Conservation (phyloP, 2,888 invertebrate genomes). For the Tipula confusa region DNA sequence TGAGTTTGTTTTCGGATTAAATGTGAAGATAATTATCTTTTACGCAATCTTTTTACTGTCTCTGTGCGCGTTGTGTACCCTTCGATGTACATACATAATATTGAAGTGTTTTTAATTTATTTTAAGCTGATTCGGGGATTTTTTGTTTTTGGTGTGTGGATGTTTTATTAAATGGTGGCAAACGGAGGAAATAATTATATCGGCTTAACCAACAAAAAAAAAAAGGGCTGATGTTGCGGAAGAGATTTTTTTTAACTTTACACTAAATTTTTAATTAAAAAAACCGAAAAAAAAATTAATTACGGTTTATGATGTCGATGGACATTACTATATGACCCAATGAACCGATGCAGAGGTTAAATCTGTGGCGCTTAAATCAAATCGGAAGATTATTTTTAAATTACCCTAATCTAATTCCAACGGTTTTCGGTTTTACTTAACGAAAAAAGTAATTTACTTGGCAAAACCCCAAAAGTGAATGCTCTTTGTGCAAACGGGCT, state of each 20-base stretch:
- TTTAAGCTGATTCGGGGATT: conserved; percentile 16
- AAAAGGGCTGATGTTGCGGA: neutral
- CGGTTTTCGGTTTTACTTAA: too few relatives aligned
- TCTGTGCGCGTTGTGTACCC: neutral
- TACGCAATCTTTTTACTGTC: neutral
- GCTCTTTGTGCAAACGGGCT: too few relatives aligned
- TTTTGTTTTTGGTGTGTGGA: neutral
- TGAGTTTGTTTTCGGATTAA: neutral
- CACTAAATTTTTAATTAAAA: neutral
- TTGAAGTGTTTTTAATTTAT: neutral
- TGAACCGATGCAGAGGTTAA: too few relatives aligned
- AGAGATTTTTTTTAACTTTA: neutral
- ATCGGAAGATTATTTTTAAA: too few relatives aligned
- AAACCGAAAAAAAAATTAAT: too few relatives aligned
- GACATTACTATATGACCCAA: too few relatives aligned
- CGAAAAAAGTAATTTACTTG: too few relatives aligned
- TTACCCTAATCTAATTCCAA: too few relatives aligned
- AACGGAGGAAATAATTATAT: neutral
- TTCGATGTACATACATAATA: neutral
- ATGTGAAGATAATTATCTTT: neutral
- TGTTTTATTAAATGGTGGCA: neutral
- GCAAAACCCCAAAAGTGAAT: too few relatives aligned
- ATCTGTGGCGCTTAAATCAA: too few relatives aligned
- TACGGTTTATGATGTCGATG: too few relatives aligned
- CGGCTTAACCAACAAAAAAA: neutral